Evolutionary conservation across 2,113 vertebrate species (phyloP), one percentile per base, ranked within the genome.

Genomic region (Daphoenositta chrysoptera): DNA sequence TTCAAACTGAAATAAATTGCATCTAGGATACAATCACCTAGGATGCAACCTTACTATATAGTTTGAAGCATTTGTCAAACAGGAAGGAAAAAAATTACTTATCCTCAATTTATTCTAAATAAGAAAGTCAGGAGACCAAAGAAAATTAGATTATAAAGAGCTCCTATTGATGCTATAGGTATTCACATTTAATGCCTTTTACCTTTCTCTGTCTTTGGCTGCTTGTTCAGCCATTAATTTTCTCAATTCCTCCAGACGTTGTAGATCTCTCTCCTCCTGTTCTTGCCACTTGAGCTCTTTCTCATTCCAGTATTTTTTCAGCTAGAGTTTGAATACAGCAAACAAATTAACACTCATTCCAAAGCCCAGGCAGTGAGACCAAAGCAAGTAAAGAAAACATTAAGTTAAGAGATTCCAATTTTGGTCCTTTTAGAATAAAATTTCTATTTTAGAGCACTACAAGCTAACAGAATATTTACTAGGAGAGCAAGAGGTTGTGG

Each of bases 181-280:
- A 83, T 78, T 87, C 10, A 42, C 9, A 51, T 75, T 77, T 37
- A 9, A 50, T 83, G 86, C 77, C 39, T 61, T 93, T 86, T 98
- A 99, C 99, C 99, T 98, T 97, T 99, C 98, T 97, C 95, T 98
- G 97, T 99, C 99, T 97, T 96, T 98, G 95, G 94, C 90, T 13
- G 98, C 98, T 97, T 99, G 99, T 56, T 99, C 98, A 85, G 98
- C 98, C 98, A 99, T 98, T 91, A 98, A 57, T 89, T 97, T 97
- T 95, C 98, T 99, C 85, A 99, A 80, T 96, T 98, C 96, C 68
- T 98, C 97, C 47, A 99, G 97, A 85, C 87, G 97, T 53, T 87
- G 95, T 76, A 98, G 97, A 83, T 99, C 98, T 91, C 97, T 98
- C 93, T 92, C 95, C 97, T 98, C 98, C 94, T 98, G 96, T 70